Base-by-base conservation (phyloP, 2,797 vertebrate species). In the Catostomus latipinnis region DNA sequence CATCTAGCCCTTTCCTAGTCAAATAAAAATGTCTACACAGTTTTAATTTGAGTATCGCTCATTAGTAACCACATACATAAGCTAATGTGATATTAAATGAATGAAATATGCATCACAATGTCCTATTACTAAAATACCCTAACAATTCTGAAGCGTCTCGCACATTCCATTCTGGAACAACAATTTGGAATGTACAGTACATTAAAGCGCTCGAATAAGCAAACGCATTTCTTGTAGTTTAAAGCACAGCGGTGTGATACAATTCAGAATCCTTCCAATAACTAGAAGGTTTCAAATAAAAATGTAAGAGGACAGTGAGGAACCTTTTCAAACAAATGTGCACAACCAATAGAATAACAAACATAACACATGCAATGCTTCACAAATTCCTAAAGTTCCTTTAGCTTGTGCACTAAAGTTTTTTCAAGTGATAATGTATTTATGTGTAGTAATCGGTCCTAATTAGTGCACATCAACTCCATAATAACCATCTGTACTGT, bases 141-240 rank as follows among this genome's bases (percentile, higher is more conserved):
- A 79, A 72, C 34, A 65, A 45, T 14, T 45, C 13, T 45, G 46
- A 65, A 45, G 11, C 3, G 2, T 45, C 1, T 63, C 34, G 34
- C 6, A 0, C 13, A 66, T 54, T 10, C 0, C 4, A 56, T 65
- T 22, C 13, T 62, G 57, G 43, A 71, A 48, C 18, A 54, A 58
- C 13, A 48, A 58, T 50, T 45, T 72, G 71, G 58, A 79, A 72
- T 71, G 69, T 71, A 56, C n/a, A 58, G 52, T 53, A 12, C 6
- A 63, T 43, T 11, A 1, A 2, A 67, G 18, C 11, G 48, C 58
- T 50, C 50, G 9, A 65, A 65, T 22, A 16, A 78, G 53, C 52
- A 45, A 75, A 76, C 66, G 73, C 73, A 66, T 61, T 75, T 63
- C 61, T 66, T 2, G 61, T 54, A 1, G 8, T 75, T 66, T 72